A percentile compares a stretch with the other conserved stretches of the same genome.
Conservation (phyloP, 1,140 invertebrate genomes). For the Papilio aristodemus region DNA sequence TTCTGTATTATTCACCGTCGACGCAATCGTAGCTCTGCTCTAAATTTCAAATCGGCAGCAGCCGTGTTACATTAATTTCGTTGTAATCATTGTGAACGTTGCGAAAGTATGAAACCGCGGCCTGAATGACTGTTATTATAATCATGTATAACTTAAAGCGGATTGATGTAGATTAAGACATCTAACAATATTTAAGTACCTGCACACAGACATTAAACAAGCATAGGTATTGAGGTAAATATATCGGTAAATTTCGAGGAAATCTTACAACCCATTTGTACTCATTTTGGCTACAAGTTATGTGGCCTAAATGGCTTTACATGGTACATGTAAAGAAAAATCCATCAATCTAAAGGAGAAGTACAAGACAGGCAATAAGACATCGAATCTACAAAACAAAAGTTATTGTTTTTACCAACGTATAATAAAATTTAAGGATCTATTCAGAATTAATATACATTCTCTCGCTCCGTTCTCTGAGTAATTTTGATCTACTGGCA, state of each 20-base stretch:
- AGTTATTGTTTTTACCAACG: no score
- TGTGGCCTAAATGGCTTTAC: no score
- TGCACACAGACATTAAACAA: not conserved
- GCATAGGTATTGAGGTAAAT: no score
- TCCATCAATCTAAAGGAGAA: no score
- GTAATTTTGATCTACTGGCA: not conserved
- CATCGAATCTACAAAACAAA: no score
- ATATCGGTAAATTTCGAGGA: no score
- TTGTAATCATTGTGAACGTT: conserved; percentile 44
- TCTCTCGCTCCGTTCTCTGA: not conserved
- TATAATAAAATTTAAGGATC: no score
- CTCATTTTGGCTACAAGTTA: no score
- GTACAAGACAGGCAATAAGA: no score
- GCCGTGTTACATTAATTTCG: conserved; percentile 67
- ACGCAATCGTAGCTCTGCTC: conserved; percentile 60
- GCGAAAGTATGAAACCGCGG: conserved; percentile 37
- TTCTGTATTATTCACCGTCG: conserved; percentile 53
- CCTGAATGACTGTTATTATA: conserved; percentile 12
- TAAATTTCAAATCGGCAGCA: conserved; percentile 68
- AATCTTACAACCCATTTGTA: no score
- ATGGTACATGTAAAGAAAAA: no score
- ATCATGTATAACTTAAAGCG: not conserved
- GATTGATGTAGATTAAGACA: not conserved
- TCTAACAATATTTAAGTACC: not conserved
- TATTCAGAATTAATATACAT: no score